These are phyloP conservation scores for Salmo trutta DNA, from an alignment of 2,797 vertebrate genomes.

Conservation along the genomic window DNA sequence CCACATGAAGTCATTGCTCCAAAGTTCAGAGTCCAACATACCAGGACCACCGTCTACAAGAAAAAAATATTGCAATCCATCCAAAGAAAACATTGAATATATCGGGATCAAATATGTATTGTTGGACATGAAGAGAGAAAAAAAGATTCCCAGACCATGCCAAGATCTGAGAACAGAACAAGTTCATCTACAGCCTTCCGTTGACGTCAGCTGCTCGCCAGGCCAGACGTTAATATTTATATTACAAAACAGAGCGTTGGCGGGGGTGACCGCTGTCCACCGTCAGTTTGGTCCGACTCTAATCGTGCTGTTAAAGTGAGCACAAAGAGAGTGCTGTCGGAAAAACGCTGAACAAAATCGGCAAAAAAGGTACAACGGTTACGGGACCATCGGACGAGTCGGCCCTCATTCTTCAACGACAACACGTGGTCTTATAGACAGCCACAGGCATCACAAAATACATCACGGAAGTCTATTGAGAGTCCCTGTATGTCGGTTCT, in stretches of 20 bases:
- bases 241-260: background rate
- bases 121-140: background rate
- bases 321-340: background rate
- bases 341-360: background rate
- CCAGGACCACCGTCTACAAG: background rate
- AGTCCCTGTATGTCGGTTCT: background rate
- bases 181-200: conserved; percentile 1
- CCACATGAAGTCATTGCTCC: background rate
- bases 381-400: background rate
- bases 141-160: background rate
- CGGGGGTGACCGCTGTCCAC: background rate
- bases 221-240: conserved; percentile 38
- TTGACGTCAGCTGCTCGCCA: conserved; percentile 24
- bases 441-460: background rate
- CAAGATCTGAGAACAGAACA: conserved; percentile 5
- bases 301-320: background rate
- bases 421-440: background rate
- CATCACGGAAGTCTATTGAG: background rate
- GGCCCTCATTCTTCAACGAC: background rate
- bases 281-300: background rate
- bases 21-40: background rate
- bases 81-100: background rate
- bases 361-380: background rate
- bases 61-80: background rate
- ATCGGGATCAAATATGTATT: conserved; percentile 1